Percentiles rank a stretch among this genome's conserved stretches.
Evolutionary conservation across 2,888 invertebrate species (phyloP).

Genomic region (Phalera bucephala): DNA sequence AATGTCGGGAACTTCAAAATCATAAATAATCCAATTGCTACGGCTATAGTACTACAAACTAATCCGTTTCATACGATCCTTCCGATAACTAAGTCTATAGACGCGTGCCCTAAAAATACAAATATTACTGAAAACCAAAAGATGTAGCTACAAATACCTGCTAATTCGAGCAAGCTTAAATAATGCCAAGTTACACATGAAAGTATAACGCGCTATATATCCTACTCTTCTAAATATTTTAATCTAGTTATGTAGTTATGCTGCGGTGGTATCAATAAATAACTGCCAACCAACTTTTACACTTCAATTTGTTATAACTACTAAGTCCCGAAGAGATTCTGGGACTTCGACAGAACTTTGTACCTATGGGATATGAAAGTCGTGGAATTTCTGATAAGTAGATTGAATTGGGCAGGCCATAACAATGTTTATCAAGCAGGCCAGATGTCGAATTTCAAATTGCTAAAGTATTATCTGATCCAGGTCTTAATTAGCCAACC

Average conservation of each 20-base stretch:
- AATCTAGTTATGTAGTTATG: constrained; percentile 65
- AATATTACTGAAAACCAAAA: too few relatives aligned
- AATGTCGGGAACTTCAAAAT: too few relatives aligned
- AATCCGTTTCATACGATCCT: too few relatives aligned
- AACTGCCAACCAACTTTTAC: constrained; percentile 58
- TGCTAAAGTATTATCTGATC: not conserved
- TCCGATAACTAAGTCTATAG: too few relatives aligned
- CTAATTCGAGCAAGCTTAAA: too few relatives aligned
- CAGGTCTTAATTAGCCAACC: constrained; percentile 5
- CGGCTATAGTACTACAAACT: too few relatives aligned
- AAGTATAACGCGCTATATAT: constrained; percentile 50
- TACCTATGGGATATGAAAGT: constrained; percentile 30
- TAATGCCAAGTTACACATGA: too few relatives aligned
- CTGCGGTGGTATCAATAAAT: constrained; percentile 57
- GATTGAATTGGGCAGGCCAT: constrained; percentile 20
- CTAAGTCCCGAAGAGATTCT: constrained; percentile 53
- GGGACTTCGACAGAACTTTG: constrained; percentile 35
- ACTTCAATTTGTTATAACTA: constrained; percentile 69
- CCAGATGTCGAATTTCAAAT: constrained; percentile 2
- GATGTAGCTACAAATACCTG: too few relatives aligned
- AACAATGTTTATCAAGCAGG: constrained; percentile 8
- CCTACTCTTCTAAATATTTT: constrained; percentile 60
- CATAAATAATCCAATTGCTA: too few relatives aligned
- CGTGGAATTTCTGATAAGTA: constrained; percentile 33
- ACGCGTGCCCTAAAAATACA: too few relatives aligned